phyloP scores from a whole-genome alignment of 2,113 vertebrate species.

The Rhegmatorhina hoffmannsi region DNA sequence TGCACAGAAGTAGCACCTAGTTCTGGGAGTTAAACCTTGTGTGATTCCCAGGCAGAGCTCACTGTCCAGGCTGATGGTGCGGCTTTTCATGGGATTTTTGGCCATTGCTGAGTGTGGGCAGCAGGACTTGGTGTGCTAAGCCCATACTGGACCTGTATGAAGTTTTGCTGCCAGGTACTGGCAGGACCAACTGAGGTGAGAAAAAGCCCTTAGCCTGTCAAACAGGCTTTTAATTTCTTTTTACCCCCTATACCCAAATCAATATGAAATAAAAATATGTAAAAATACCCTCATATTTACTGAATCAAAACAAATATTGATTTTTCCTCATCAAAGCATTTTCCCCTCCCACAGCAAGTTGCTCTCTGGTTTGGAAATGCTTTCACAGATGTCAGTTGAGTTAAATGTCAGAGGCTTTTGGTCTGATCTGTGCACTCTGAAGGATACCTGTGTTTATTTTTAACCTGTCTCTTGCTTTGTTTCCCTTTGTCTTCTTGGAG shows the following conservation, averaged over 20 bases:
- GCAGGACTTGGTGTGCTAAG: not conserved
- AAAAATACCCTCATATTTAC: not conserved
- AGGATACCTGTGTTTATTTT: slow-evolving; percentile 13
- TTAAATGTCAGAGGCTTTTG: not conserved
- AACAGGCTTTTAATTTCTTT: not conserved
- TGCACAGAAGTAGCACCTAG: accelerated
- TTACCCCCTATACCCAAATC: not conserved
- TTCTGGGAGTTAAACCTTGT: not conserved
- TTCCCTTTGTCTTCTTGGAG: not conserved
- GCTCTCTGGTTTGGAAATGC: not conserved
- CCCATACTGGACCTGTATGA: accelerated
- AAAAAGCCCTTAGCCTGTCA: not conserved
- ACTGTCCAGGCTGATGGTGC: not conserved
- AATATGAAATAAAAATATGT: not conserved
- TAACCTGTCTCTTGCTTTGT: not conserved
- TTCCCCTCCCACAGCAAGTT: not conserved
- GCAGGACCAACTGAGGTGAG: not conserved
- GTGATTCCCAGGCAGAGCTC: not conserved
- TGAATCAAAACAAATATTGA: not conserved
- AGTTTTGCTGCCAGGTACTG: not conserved
- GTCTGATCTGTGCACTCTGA: not conserved
- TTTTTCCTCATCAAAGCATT: not conserved
- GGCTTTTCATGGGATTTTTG: not conserved
- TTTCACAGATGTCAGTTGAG: not conserved
- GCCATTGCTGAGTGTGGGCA: accelerated